Conservation (phyloP, 2,888 invertebrate species). For the Rhagonycha lutea region DNA sequence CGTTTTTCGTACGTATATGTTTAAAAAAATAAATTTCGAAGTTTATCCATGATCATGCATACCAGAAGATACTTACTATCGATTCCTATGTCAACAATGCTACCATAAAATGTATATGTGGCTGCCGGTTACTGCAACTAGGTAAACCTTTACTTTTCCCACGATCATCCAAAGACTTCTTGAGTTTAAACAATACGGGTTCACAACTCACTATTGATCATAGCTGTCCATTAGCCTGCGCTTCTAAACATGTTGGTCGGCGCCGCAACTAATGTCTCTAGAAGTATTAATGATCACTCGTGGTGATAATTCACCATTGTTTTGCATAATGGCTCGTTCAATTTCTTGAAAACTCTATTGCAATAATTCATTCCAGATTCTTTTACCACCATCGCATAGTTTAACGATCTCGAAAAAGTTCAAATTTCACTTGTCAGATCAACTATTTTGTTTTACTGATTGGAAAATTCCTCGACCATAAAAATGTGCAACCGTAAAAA, state of each 20-base stretch:
- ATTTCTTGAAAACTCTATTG: constrained; percentile 21
- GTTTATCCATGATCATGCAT: constrained; percentile 19
- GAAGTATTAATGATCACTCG: constrained; percentile 36
- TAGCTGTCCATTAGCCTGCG: constrained; percentile 49
- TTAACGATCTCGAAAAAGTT: neutral
- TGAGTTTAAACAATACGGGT: constrained; percentile 47
- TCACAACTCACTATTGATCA: constrained; percentile 52
- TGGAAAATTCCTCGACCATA: constrained; percentile 27
- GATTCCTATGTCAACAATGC: constrained; percentile 27
- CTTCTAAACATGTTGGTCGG: constrained; percentile 44
- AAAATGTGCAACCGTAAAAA: constrained; percentile 31
- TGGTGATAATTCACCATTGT: constrained; percentile 39
- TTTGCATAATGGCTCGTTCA: constrained; percentile 37
- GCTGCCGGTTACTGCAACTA: constrained; percentile 31
- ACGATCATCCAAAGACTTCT: constrained; percentile 46
- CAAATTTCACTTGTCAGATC: neutral
- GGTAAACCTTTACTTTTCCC: constrained; percentile 50
- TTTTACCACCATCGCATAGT: neutral
- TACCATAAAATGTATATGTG: constrained; percentile 20
- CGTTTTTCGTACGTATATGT: neutral
- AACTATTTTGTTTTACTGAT: constrained; percentile 19
- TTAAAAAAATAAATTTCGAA: neutral
- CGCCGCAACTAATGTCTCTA: constrained; percentile 39
- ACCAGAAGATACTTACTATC: constrained; percentile 21
- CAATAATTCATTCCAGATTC: neutral